Conservation (phyloP, 2,797 vertebrate genomes). For the Cryptoprocta ferox region DNA sequence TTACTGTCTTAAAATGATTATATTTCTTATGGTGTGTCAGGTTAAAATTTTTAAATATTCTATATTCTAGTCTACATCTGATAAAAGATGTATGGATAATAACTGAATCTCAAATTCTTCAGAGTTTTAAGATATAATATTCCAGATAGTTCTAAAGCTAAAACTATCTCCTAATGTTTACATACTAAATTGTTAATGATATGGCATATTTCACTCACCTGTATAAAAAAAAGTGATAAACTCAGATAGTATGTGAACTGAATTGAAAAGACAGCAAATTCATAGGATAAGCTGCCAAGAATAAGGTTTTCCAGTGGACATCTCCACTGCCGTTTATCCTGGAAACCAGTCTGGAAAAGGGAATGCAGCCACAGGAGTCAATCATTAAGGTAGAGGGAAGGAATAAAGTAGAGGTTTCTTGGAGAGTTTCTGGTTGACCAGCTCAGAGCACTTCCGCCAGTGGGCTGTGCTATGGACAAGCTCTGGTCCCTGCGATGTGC, state of each 20-base stretch:
- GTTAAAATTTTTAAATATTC: slow-evolving; percentile 21
- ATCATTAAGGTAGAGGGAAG: background rate
- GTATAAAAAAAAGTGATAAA: background rate
- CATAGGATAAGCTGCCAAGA: background rate
- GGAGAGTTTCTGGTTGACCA: background rate
- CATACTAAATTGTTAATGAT: slow-evolving; percentile 19
- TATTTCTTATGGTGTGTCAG: background rate
- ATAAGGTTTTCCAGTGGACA: background rate
- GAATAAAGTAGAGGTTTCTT: background rate
- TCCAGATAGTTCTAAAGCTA: background rate
- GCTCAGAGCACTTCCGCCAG: background rate
- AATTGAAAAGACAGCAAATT: background rate
- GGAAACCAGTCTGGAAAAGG: background rate
- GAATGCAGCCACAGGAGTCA: background rate
- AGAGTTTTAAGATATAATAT: background rate
- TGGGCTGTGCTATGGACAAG: rapidly evolving
- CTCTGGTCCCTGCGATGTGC: background rate
- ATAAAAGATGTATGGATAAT: slow-evolving; percentile 56
- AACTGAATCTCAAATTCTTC: slow-evolving; percentile 56
- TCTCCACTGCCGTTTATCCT: background rate
- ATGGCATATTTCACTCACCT: background rate
- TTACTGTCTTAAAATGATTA: background rate
- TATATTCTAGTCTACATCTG: slow-evolving; percentile 43
- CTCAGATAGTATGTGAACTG: background rate
- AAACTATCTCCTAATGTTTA: background rate